These are phyloP conservation scores for Perithous albicinctus DNA, from an alignment of 2,888 invertebrate species.

Conservation along the genomic window DNA sequence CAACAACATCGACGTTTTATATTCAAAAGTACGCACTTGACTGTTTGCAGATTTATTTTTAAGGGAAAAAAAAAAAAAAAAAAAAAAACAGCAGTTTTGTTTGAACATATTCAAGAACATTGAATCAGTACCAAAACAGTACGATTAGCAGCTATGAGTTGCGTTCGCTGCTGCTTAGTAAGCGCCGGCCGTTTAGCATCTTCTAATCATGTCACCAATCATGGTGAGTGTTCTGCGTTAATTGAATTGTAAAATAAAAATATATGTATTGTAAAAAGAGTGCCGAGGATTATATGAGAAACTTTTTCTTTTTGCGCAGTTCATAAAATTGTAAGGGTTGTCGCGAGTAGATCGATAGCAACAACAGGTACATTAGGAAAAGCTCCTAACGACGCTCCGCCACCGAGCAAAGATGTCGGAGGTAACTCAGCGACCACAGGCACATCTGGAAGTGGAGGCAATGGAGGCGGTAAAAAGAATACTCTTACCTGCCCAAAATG, in stretches of 20 bases:
- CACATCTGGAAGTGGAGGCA: slow-evolving; percentile 81
- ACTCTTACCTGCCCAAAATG: slow-evolving; percentile 97
- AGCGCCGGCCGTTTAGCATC: slow-evolving; percentile 81
- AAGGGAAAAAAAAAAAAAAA: no score
- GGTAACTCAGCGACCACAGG: slow-evolving; percentile 62
- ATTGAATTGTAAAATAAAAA: neutral
- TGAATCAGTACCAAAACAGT: neutral
- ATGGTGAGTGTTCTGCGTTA: slow-evolving; percentile 75
- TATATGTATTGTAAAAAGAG: neutral
- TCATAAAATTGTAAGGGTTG: slow-evolving; percentile 81
- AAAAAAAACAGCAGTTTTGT: neutral
- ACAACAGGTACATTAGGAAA: slow-evolving; percentile 78
- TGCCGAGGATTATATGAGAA: neutral
- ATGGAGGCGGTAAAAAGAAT: slow-evolving; percentile 89
- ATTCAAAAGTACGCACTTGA: slow-evolving; percentile 9
- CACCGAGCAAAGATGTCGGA: slow-evolving; percentile 78
- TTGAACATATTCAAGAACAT: neutral
- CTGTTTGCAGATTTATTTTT: slow-evolving; percentile 57
- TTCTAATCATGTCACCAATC: slow-evolving; percentile 80
- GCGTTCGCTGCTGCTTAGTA: slow-evolving; percentile 82
- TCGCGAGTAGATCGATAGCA: slow-evolving; percentile 78
- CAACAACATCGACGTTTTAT: neutral
- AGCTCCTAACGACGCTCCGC: slow-evolving; percentile 80
- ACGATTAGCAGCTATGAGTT: slow-evolving; percentile 78
- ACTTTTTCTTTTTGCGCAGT: slow-evolving; percentile 70